Conservation (phyloP, 2,113 vertebrate species). For the Rhinopomastus cyanomelas region DNA sequence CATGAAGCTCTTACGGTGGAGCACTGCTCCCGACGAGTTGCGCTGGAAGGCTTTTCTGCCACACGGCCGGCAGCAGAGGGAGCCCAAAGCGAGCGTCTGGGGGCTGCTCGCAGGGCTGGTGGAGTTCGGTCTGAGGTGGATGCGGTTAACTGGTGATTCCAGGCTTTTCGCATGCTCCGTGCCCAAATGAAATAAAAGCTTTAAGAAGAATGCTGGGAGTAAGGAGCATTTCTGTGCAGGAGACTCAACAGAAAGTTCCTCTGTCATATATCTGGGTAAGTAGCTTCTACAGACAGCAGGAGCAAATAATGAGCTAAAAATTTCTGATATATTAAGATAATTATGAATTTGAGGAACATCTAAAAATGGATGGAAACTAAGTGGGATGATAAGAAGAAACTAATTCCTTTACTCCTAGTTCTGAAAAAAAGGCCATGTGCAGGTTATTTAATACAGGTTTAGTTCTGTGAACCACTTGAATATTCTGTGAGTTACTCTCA, state of each 20-base stretch:
- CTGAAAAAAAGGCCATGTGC: not conserved
- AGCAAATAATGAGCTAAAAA: not conserved
- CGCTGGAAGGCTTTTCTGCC: not conserved
- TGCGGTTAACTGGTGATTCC: not conserved
- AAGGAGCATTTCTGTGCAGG: not conserved
- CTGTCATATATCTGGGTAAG: not conserved
- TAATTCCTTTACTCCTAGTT: not conserved
- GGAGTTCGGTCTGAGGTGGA: not conserved
- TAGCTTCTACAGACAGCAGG: not conserved
- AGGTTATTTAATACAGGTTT: not conserved
- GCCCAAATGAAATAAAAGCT: not conserved
- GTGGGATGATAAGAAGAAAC: not conserved
- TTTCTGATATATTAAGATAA: not conserved
- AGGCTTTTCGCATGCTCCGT: not conserved
- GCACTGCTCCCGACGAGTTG: rapidly evolving
- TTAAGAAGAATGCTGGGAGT: not conserved
- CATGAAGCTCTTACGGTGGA: rapidly evolving
- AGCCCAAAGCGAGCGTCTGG: conserved; percentile 8
- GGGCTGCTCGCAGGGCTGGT: not conserved
- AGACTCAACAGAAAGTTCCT: not conserved
- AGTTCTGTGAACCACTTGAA: rapidly evolving
- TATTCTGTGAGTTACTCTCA: not conserved
- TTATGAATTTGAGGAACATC: not conserved
- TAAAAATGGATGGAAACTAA: not conserved
- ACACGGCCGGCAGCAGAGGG: conserved; percentile 7